Percentiles rank a stretch among this genome's conserved stretches.
Conservation (phyloP, 2,113 vertebrate genomes). For the Xenopus laevis region DNA sequence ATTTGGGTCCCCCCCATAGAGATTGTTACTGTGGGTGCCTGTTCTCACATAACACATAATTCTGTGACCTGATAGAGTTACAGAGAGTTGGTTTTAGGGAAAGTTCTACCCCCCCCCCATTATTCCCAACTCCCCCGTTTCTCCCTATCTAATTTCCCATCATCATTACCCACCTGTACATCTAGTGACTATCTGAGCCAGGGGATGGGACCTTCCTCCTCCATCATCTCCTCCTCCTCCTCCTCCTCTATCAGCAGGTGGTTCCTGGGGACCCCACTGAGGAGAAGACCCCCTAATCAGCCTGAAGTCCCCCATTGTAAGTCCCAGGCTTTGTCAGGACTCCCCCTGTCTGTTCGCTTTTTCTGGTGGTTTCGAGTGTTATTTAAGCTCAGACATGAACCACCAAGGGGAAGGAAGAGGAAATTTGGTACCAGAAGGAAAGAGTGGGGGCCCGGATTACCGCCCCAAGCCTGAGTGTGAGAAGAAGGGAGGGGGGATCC, state of each 20-base stretch:
- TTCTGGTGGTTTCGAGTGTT: constrained; percentile 77
- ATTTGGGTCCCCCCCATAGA: no score
- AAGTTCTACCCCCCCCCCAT: no score
- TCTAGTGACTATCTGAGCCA: neutral
- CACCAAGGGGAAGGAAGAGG: constrained; percentile 88
- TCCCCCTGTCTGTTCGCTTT: constrained; percentile 35
- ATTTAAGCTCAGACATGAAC: constrained; percentile 80
- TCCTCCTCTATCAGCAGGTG: constrained; percentile 17
- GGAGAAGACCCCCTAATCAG: neutral
- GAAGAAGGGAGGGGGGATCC: constrained; percentile 43
- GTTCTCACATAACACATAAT: no score
- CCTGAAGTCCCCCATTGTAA: neutral
- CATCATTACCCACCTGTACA: constrained; percentile 11
- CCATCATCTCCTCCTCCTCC: neutral
- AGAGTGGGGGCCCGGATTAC: constrained; percentile 78
- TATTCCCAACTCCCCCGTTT: no score
- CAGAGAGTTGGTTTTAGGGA: no score
- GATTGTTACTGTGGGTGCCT: no score
- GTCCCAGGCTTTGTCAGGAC: neutral
- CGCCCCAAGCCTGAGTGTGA: constrained; percentile 58
- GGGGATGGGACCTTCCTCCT: neutral
- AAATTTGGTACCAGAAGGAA: constrained; percentile 86
- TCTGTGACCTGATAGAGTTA: no score
- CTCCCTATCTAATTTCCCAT: no score
- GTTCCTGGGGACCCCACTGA: neutral